These are phyloP conservation scores for Phymastichus coffea DNA, from an alignment of 1,140 invertebrate genomes.

Conservation along the genomic window DNA sequence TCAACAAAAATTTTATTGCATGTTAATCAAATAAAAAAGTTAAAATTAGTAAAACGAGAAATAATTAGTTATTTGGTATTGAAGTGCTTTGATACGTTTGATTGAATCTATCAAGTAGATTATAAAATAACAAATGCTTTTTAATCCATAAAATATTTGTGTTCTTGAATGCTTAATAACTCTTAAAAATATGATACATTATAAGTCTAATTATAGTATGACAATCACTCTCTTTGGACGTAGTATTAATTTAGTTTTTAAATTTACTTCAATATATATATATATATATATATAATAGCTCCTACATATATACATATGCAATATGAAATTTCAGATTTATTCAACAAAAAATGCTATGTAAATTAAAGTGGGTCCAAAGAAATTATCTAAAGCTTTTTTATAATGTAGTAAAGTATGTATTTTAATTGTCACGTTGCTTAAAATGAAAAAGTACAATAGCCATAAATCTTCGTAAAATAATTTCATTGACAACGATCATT, in stretches of 20 bases:
- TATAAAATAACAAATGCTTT: background rate
- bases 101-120: background rate
- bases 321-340: background rate
- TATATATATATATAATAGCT: background rate
- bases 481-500: conserved; percentile 3
- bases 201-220: too few relatives aligned
- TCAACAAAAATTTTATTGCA: too few relatives aligned
- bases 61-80: too few relatives aligned
- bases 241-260: background rate
- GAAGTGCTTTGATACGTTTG: background rate
- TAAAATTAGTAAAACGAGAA: too few relatives aligned
- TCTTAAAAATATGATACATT: too few relatives aligned
- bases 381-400: conserved; percentile 1
- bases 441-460: background rate
- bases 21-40: too few relatives aligned
- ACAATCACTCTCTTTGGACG: background rate
- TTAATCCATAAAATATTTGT: background rate
- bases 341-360: background rate
- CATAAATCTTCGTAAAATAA: background rate
- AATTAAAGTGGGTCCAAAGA: conserved; percentile 9
- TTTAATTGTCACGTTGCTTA: background rate
- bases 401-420: background rate
- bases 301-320: background rate
- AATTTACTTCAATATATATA: too few relatives aligned
- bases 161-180: background rate